A percentile compares a stretch with the other conserved stretches of the same genome.
These are phyloP conservation scores for Euura saliciscinereae DNA, from an alignment of 1,140 invertebrate species.

Conservation along the genomic window DNA sequence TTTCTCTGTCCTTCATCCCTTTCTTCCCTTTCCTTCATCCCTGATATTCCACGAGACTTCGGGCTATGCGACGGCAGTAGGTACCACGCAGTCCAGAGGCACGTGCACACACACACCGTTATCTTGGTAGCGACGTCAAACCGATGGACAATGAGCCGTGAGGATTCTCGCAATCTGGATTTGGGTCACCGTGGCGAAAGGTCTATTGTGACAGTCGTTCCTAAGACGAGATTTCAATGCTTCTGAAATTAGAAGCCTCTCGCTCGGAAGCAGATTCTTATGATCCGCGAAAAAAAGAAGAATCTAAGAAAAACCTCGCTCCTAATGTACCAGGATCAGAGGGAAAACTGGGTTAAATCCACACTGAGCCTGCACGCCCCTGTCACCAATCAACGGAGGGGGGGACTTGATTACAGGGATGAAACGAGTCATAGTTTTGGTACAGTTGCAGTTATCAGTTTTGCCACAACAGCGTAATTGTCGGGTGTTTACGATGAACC, in stretches of 20 bases:
- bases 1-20: constrained; percentile 37
- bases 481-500: neutral
- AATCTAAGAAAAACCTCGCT: neutral
- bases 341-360: neutral
- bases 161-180: neutral
- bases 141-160: too few relatives aligned
- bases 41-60: constrained; percentile 23
- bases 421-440: neutral
- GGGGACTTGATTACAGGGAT: constrained; percentile 1
- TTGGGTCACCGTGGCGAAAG: neutral
- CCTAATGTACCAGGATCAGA: neutral
- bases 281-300: neutral
- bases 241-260: neutral
- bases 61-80: constrained; percentile 11
- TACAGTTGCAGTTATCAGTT: neutral
- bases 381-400: neutral
- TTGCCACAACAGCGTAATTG: neutral
- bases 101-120: neutral
- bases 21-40: neutral
- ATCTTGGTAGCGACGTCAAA: neutral
- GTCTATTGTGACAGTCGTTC: neutral
- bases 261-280: too few relatives aligned
- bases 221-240: neutral
- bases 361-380: neutral
- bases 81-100: neutral